phyloP scores from a whole-genome alignment of 1,140 invertebrate genomes.

The Stegodyphus mimosarum region DNA sequence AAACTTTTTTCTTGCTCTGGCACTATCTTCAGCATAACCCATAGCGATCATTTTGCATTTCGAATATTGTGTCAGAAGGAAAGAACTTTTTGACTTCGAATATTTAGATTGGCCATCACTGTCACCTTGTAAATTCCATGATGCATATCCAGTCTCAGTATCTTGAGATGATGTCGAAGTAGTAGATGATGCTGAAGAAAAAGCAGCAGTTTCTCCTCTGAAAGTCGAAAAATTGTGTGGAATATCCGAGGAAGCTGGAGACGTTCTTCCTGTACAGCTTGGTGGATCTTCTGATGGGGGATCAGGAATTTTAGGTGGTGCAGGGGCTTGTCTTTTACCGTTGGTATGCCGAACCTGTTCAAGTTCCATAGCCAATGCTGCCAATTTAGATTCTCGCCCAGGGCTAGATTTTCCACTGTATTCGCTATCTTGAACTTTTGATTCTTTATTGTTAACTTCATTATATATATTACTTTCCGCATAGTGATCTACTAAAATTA shows the following conservation, averaged over 20 bases:
- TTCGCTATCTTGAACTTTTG: constrained; percentile 12
- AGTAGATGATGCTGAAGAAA: constrained; percentile 55
- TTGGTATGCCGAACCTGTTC: constrained; percentile 50
- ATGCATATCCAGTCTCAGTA: constrained; percentile 52
- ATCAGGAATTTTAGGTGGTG: constrained; percentile 52
- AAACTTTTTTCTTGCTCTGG: constrained; percentile 44
- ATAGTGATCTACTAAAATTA: constrained; percentile 32
- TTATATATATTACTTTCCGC: constrained; percentile 57
- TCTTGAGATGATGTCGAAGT: constrained; percentile 54
- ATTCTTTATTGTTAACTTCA: constrained; percentile 23
- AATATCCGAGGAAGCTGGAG: not conserved
- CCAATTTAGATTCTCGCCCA: constrained; percentile 43
- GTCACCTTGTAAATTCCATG: constrained; percentile 51
- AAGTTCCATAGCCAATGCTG: constrained; percentile 53
- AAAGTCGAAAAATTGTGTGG: constrained; percentile 30
- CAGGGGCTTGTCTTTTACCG: constrained; percentile 53
- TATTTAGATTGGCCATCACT: constrained; percentile 31
- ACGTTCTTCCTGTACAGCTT: constrained; percentile 18
- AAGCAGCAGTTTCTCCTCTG: constrained; percentile 25
- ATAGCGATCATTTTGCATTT: constrained; percentile 58
- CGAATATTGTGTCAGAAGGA: constrained; percentile 48
- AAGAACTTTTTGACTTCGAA: constrained; percentile 49
- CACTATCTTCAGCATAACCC: constrained; percentile 46
- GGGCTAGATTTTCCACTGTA: not conserved
- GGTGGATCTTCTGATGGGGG: constrained; percentile 51